phyloP scores from a whole-genome alignment of 30 jellyfish, hydroid and myxozoan genomes.

The Pelagia noctiluca region DNA sequence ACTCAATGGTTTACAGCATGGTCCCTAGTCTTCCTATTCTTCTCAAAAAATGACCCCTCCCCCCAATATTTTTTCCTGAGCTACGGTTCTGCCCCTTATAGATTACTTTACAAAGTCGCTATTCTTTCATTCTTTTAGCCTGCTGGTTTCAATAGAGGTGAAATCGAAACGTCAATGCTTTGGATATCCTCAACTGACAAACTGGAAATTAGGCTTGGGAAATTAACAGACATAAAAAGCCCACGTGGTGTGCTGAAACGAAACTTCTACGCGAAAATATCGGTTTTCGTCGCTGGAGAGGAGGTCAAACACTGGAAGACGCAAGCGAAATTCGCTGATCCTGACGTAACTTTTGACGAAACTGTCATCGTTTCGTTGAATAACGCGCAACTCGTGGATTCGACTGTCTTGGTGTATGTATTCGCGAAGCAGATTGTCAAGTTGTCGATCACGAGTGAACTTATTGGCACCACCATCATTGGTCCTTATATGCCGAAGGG shows the following conservation, averaged over 20 bases:
- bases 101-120: not conserved
- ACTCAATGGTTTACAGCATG: too few species aligned
- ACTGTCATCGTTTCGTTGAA: constrained; percentile 42
- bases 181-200: constrained; percentile 84
- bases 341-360: constrained; percentile 70
- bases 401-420: constrained; percentile 51
- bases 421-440: constrained; percentile 64
- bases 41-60: too few species aligned
- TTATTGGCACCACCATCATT: constrained; percentile 85
- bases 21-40: too few species aligned
- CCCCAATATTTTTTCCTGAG: too few species aligned
- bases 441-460: constrained; percentile 57
- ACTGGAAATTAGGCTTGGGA: constrained; percentile 65
- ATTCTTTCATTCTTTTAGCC: constrained; percentile 68
- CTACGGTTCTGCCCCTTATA: not conserved
- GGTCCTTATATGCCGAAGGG: constrained; percentile 94
- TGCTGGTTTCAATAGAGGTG: constrained; percentile 90
- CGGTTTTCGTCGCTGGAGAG: constrained; percentile 65
- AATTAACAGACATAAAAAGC: constrained; percentile 66
- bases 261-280: constrained; percentile 65
- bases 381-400: constrained; percentile 63
- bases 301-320: constrained; percentile 72
- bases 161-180: constrained; percentile 44
- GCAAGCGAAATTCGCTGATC: constrained; percentile 66
- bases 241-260: constrained; percentile 91